Evolutionary conservation across 2,113 vertebrate species (phyloP).

Genomic region (Arothron firmamentum): DNA sequence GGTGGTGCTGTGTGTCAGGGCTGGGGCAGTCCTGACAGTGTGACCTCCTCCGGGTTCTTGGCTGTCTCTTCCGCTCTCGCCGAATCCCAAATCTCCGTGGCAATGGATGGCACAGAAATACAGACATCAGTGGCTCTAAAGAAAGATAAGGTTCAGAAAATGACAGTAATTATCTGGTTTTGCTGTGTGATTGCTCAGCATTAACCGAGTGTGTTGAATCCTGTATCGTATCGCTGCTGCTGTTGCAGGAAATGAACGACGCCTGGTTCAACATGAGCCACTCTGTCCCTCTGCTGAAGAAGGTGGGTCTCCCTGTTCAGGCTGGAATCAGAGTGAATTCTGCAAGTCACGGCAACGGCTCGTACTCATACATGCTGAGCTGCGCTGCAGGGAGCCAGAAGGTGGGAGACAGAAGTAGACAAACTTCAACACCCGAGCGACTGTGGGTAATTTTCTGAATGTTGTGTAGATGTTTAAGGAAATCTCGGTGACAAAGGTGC

Average conservation of each 20-base stretch:
- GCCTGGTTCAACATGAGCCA: constrained; percentile 65
- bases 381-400: constrained; percentile 68
- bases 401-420: constrained; percentile 53
- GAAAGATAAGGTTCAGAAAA: constrained; percentile 56
- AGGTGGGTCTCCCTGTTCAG: constrained; percentile 67
- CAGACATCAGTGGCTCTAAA: constrained; percentile 64
- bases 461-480: constrained; percentile 72
- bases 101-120: constrained; percentile 63
- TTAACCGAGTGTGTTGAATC: background rate
- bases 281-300: constrained; percentile 61
- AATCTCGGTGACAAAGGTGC: constrained; percentile 53
- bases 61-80: constrained; percentile 52
- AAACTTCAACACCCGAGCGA: background rate
- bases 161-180: background rate
- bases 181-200: background rate
- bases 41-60: constrained; percentile 68
- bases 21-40: constrained; percentile 70
- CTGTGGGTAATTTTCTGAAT: background rate
- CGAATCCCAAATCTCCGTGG: constrained; percentile 63
- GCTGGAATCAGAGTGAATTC: constrained; percentile 56
- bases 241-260: constrained; percentile 69
- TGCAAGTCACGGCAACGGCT: constrained; percentile 36
- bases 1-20: constrained; percentile 53
- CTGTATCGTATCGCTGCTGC: background rate
- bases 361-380: constrained; percentile 47